These are phyloP conservation scores for Enteromius viviparus DNA, from an alignment of 2,797 vertebrate species.

Conservation along the genomic window DNA sequence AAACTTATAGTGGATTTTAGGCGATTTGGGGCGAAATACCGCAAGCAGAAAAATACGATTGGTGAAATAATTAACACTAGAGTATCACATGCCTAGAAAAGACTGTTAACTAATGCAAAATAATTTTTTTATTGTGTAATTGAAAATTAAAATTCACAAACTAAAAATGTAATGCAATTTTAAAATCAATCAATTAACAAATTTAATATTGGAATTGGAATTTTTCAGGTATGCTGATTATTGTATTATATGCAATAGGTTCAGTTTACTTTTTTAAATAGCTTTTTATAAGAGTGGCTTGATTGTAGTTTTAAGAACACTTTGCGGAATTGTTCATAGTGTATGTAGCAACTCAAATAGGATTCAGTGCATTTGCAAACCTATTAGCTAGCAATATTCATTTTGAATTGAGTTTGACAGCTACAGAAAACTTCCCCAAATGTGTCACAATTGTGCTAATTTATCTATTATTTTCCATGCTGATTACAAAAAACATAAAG, in stretches of 20 bases:
- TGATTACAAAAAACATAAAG: conserved; percentile 2
- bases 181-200: too few species aligned
- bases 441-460: background rate
- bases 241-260: background rate
- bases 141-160: too few species aligned
- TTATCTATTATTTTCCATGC: background rate
- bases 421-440: background rate
- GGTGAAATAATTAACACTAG: too few species aligned
- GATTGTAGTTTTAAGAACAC: background rate
- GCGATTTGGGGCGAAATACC: too few species aligned
- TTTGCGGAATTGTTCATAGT: background rate
- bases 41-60: background rate
- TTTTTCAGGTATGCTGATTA: background rate
- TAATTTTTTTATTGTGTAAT: too few species aligned
- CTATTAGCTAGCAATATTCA: background rate
- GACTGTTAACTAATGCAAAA: background rate
- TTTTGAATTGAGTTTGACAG: background rate
- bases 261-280: background rate
- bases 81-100: too few species aligned
- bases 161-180: too few species aligned
- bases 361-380: background rate
- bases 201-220: too few species aligned
- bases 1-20: too few species aligned
- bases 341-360: background rate
- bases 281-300: background rate